Evolutionary conservation across 2,797 vertebrate species (phyloP), one percentile per base, ranked within the genome.

Genomic region (Oreortyx pictus): DNA sequence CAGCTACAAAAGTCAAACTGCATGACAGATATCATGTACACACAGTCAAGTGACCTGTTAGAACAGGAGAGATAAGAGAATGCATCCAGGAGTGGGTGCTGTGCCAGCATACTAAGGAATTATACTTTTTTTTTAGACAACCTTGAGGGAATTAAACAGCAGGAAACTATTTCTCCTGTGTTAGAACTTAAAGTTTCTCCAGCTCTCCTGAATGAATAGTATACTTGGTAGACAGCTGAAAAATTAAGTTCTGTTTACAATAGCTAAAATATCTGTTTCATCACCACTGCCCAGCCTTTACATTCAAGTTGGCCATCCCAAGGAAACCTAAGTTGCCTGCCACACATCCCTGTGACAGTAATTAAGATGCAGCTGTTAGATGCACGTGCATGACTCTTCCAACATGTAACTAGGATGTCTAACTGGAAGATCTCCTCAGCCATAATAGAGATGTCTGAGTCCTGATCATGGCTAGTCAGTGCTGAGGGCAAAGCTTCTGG

Each of bases 211-310:
- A 79, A 70, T 71, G 75, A 94, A 82, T 17, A 91, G 61, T 75
- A 57, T 84, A 77, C 31, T 93, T 91, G 74, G 74, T 74, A 88
- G 73, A 82, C 56, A 77, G 64, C 11, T 89, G 67, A 44, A 88
- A 95, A 89, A 91, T 64, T 1, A 91, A 94, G 54, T 88, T 93
- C 31, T 74, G 29, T 88, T 92, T 92, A 82, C 82, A 83, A 59
- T 75, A 86, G 82, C 79, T 87, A 50, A 92, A 94, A 82, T 89
- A 85, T 52, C 91, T 56, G 44, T 93, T 82, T 78, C 75, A 37
- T 95, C 94, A 88, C 54, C 88, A 46, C 50, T 90, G 39, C 39
- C 50, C 77, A 37, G 56, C 43, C 70, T 78, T 82, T 89, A 70
- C 31, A 8, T 73, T 86, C 56, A 89, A 83, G 61, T 41, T 80